phyloP scores from a whole-genome alignment of 2,797 vertebrate genomes.

The Heteromormyrus szaboi region DNA sequence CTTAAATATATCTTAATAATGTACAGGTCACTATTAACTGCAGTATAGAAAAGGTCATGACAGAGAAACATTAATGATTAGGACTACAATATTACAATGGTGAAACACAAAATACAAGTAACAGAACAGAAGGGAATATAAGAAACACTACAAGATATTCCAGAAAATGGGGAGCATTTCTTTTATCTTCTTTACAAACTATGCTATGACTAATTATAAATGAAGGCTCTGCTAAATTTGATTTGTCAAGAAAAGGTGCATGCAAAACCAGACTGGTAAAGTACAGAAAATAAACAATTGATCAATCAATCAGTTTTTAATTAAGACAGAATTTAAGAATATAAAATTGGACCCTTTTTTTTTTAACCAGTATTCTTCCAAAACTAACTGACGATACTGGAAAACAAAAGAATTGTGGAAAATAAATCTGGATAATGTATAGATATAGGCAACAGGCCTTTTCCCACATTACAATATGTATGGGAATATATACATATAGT shows the following conservation, averaged over 20 bases:
- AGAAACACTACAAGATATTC: background rate
- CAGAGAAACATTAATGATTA: background rate
- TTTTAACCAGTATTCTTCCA: background rate
- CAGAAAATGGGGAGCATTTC: background rate
- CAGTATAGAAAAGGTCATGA: background rate
- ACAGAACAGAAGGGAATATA: background rate
- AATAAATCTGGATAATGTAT: background rate
- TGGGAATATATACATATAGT: background rate
- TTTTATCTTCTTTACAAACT: background rate
- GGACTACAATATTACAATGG: background rate
- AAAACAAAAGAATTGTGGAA: background rate
- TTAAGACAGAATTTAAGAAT: background rate
- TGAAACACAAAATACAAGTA: background rate
- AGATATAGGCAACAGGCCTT: background rate
- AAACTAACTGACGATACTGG: background rate
- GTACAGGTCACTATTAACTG: background rate
- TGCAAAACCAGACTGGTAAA: background rate
- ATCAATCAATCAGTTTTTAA: background rate
- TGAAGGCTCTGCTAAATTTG: background rate
- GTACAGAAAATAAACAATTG: background rate
- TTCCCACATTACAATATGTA: background rate
- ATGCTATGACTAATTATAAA: background rate
- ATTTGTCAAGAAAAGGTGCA: background rate
- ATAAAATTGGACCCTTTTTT: background rate
- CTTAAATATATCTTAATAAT: background rate